Conservation (phyloP, 2,113 vertebrate species). For the Hydropotes inermis region DNA sequence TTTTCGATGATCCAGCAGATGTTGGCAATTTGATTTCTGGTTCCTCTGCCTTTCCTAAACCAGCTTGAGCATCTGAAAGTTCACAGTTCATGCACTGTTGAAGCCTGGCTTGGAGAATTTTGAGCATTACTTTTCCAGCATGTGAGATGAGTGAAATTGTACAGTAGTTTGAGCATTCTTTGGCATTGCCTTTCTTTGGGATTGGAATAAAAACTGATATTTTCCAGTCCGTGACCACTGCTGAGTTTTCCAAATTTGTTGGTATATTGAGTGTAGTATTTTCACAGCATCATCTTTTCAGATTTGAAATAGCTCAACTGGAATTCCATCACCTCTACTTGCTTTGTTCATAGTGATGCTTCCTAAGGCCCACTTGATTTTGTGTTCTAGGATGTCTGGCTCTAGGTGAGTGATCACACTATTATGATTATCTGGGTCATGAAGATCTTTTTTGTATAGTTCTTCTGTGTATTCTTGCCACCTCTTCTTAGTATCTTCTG, state of each 20-base stretch:
- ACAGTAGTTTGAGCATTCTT: neutral
- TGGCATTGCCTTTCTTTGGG: neutral
- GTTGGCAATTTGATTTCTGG: neutral
- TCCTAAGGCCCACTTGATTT: too few relatives aligned
- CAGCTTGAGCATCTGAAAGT: neutral
- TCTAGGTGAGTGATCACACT: too few relatives aligned
- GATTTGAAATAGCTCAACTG: too few relatives aligned
- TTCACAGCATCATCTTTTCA: too few relatives aligned
- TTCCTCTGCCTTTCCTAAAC: neutral
- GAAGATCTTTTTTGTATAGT: too few relatives aligned
- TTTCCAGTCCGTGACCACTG: neutral
- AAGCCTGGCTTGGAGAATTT: neutral
- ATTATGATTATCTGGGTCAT: too few relatives aligned
- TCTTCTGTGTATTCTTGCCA: too few relatives aligned
- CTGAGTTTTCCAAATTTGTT: neutral
- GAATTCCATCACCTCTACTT: too few relatives aligned
- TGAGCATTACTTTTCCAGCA: neutral
- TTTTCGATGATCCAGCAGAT: rapidly evolving
- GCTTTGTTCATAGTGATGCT: too few relatives aligned
- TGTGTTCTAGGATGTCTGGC: too few relatives aligned
- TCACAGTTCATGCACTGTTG: neutral
- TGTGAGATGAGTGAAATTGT: neutral
- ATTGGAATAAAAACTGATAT: neutral
- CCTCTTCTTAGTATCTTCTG: too few relatives aligned
- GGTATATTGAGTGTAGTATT: neutral